These are phyloP conservation scores for Spongia lamella DNA, from an alignment of 37 sponge, comb jelly and placozoan genomes.

Conservation along the genomic window DNA sequence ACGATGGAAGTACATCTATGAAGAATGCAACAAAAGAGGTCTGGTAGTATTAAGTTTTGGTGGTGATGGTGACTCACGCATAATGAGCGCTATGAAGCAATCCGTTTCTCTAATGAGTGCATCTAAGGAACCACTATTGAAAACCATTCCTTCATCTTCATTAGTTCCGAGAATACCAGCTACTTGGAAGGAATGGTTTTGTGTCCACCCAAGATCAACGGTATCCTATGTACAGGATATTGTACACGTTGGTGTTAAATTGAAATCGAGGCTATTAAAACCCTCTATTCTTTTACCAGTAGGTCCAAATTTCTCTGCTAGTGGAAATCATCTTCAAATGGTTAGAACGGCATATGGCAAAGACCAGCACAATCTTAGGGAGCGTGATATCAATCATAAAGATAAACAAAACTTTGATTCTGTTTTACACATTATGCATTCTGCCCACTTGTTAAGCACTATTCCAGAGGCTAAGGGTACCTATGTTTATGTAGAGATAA, in stretches of 20 bases:
- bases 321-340: slow-evolving; percentile 42
- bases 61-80: slow-evolving; percentile 66
- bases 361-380: slow-evolving; percentile 39
- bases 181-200: slow-evolving; percentile 49
- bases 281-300: slow-evolving; percentile 34
- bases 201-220: slow-evolving; percentile 5
- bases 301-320: slow-evolving; percentile 29
- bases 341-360: slow-evolving; percentile 26
- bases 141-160: slow-evolving; percentile 1
- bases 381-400: slow-evolving; percentile 24
- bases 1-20: slow-evolving; percentile 44
- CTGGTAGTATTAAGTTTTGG: slow-evolving; percentile 53
- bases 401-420: too few species aligned
- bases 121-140: slow-evolving; percentile 5
- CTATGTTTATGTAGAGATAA: slow-evolving; percentile 7
- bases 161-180: slow-evolving; percentile 25
- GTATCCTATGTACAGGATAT: slow-evolving; percentile 59
- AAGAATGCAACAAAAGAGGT: slow-evolving; percentile 39
- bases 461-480: slow-evolving; percentile 59
- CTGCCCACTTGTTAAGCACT: slow-evolving; percentile 11
- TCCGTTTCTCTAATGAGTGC: not conserved
- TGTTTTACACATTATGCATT: too few species aligned
- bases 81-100: slow-evolving; percentile 45
- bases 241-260: slow-evolving; percentile 50
- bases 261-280: slow-evolving; percentile 38